Evolutionary conservation across 2,888 invertebrate species (phyloP), one percentile per base, ranked within the genome.

Genomic region (Clepsis dumicolana): DNA sequence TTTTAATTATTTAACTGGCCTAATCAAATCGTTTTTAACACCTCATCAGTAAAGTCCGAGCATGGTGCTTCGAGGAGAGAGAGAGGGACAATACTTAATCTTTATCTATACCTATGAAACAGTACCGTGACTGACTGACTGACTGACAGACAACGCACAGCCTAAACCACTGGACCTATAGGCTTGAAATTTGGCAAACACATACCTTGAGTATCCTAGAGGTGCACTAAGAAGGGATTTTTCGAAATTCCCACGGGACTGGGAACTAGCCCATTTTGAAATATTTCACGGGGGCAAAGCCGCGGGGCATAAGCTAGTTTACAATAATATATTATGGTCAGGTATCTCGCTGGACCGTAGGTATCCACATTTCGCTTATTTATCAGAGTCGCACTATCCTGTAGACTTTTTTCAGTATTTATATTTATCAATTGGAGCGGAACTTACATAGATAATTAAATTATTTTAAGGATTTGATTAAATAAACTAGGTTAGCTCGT

Each of bases 401-500:
- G 18, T 0, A n/a, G 1, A n/a, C 48, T 48, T 3, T 44, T 48
- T 48, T 48, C 3, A 21, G 10, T 12, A 1, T 21, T 21, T 21
- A 48, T 12, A 21, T 21, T 48, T 48, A 12, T 21, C 12, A 48
- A 66, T 62, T 48, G 48, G 66, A 66, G 35, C 66, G 66, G 66
- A 66, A 66, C 44, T 56, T 44, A 35, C 54, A 53, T 38, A 66
- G 61, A 66, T 61, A 62, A 62, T 56, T 61, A 62, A 35, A 48
- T 54, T 62, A 62, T 66, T 66, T 67, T 50, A 67, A 50, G 57
- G 57, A 21, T 67, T 67, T 67, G 62, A 67, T 67, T 67, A 67
- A 66, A 67, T 63, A 67, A 67, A 63, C 44, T 67, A 50, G 69
- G 53, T 68, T 70, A 61, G 62, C 65, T 70, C 83, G 76, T 86